A percentile compares a stretch with the other conserved stretches of the same genome.
Evolutionary conservation across 2,113 vertebrate genomes (phyloP).

Genomic region (Hoplias malabaricus): DNA sequence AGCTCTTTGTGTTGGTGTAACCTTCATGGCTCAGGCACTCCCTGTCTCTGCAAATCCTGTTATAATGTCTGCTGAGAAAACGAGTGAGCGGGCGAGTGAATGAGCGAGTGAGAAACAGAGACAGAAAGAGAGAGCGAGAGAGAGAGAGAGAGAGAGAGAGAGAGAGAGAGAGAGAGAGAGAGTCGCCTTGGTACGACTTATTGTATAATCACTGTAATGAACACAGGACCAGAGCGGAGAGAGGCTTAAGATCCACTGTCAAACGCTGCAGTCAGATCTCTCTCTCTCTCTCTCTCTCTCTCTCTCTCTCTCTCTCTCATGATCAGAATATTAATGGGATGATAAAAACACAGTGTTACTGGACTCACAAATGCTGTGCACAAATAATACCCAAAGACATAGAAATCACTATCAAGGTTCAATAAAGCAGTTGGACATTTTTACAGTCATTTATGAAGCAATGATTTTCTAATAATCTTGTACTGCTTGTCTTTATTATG

Average conservation of each 20-base stretch:
- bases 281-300: not conserved
- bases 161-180: not conserved
- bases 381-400: not conserved
- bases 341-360: not conserved
- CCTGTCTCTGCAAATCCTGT: conserved; percentile 44
- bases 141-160: not conserved
- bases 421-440: no score
- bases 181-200: conserved; percentile 21
- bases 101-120: not conserved
- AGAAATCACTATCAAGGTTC: not conserved
- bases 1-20: conserved; percentile 41
- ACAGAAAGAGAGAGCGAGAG: not conserved
- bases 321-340: not conserved
- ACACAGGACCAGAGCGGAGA: not conserved
- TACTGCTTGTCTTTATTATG: no score
- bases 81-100: no score
- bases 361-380: not conserved
- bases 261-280: conserved; percentile 20
- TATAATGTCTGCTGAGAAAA: conserved; percentile 34
- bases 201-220: conserved; percentile 27
- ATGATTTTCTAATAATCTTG: no score
- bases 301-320: not conserved
- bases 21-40: conserved; percentile 35
- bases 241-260: conserved; percentile 8
- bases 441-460: no score